phyloP scores from a whole-genome alignment of 2,113 vertebrate genomes.

The Oreamnos americanus region DNA sequence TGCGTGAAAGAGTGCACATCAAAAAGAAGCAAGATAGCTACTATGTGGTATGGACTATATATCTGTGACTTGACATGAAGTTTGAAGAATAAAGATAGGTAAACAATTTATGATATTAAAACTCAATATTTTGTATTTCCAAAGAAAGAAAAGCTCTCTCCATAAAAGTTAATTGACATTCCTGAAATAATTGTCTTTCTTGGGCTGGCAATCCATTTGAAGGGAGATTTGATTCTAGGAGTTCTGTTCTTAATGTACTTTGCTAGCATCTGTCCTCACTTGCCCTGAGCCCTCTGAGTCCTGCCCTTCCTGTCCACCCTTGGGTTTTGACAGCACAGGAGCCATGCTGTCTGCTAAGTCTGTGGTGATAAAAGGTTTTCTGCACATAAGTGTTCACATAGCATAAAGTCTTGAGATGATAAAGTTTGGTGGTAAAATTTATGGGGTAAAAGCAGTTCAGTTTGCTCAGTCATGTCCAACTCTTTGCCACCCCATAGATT shows the following conservation, averaged over 20 bases:
- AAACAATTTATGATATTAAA: constrained; percentile 69
- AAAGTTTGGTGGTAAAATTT: not conserved
- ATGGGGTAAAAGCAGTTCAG: not conserved
- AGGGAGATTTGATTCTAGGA: not conserved
- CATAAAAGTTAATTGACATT: not conserved
- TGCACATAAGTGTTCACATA: not conserved
- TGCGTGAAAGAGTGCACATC: constrained; percentile 74
- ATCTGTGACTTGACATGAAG: constrained; percentile 83
- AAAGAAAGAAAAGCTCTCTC: not conserved
- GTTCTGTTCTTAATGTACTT: not conserved
- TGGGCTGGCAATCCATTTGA: not conserved
- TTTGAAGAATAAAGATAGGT: constrained; percentile 81
- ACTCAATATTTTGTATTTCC: not conserved
- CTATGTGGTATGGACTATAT: constrained; percentile 85
- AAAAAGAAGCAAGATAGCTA: constrained; percentile 63
- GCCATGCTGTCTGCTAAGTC: not conserved
- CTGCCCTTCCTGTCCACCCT: not conserved
- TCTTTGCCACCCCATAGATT: not conserved
- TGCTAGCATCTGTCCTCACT: not conserved
- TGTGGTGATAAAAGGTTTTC: not conserved
- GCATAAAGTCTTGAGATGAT: not conserved
- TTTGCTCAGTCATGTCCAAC: not conserved
- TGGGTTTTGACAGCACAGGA: not conserved
- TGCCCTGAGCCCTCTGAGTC: not conserved
- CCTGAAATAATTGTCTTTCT: not conserved